These are phyloP conservation scores for Clarias gariepinus DNA, from an alignment of 2,113 vertebrate species.

Conservation along the genomic window DNA sequence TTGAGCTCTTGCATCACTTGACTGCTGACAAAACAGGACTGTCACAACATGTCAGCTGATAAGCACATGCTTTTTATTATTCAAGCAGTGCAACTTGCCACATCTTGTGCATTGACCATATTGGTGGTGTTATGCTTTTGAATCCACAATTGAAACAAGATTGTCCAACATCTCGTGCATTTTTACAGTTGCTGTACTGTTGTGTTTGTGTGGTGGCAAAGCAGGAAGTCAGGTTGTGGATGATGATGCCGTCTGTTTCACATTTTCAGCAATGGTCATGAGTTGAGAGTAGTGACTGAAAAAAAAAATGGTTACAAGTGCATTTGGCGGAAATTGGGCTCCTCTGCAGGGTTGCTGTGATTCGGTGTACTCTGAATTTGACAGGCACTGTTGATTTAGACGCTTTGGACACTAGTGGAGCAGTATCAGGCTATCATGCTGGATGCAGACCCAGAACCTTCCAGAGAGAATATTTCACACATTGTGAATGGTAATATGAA, in stretches of 20 bases:
- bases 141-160: no score
- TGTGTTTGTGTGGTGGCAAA: neutral
- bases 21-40: conserved; percentile 1
- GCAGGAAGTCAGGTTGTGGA: neutral
- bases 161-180: neutral
- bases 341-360: neutral
- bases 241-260: neutral
- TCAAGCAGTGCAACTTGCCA: neutral
- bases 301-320: neutral
- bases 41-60: neutral
- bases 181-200: neutral
- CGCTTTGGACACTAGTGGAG: neutral
- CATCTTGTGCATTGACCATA: neutral
- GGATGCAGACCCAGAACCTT: neutral
- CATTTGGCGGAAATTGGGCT: neutral
- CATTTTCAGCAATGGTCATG: neutral
- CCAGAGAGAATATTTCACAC: neutral
- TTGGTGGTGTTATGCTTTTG: neutral
- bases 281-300: neutral
- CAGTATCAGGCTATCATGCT: neutral
- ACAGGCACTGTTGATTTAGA: neutral
- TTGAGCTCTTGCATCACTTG: neutral
- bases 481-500: neutral
- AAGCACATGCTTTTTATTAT: neutral
- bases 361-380: neutral